Evolutionary conservation across 2,888 invertebrate genomes (phyloP).

Genomic region (Ophion ellenae): DNA sequence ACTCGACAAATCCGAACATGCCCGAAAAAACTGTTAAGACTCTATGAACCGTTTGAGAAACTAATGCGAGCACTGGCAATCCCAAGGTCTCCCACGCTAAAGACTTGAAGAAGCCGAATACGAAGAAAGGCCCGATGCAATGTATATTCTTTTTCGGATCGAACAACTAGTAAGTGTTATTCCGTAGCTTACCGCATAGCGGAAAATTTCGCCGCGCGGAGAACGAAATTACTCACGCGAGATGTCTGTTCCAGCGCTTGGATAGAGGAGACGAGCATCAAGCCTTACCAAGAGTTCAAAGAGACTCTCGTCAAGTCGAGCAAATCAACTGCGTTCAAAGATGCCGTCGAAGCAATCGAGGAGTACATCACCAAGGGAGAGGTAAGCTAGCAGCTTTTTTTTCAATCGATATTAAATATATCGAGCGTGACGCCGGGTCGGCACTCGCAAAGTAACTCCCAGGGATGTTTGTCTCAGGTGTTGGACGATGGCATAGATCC

Average conservation of each 20-base stretch:
- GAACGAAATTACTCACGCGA: slow-evolving; percentile 22
- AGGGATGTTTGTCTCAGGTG: slow-evolving; percentile 78
- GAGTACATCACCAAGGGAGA: slow-evolving; percentile 90
- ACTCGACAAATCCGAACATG: background rate
- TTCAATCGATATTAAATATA: slow-evolving; percentile 7
- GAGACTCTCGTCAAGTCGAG: slow-evolving; percentile 90
- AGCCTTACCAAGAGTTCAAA: slow-evolving; percentile 92
- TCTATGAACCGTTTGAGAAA: slow-evolving; percentile 13
- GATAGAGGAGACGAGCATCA: slow-evolving; percentile 94
- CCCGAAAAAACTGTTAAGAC: background rate
- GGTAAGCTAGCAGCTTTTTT: slow-evolving; percentile 82
- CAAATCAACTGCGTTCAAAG: slow-evolving; percentile 91
- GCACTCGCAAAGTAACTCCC: background rate
- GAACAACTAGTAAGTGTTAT: slow-evolving; percentile 95
- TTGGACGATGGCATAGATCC: slow-evolving; percentile 86
- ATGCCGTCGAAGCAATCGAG: slow-evolving; percentile 92
- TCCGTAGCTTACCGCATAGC: background rate
- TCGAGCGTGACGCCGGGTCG: background rate
- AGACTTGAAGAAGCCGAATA: slow-evolving; percentile 90
- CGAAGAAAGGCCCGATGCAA: slow-evolving; percentile 89
- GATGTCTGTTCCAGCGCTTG: slow-evolving; percentile 88
- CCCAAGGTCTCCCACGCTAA: slow-evolving; percentile 92
- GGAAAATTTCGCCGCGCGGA: background rate
- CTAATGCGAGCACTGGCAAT: slow-evolving; percentile 69
- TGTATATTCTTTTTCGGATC: slow-evolving; percentile 98